Percentiles rank a stretch among this genome's conserved stretches.
Conservation (phyloP, 1,140 invertebrate genomes). For the Brachionus asplanchnoidis region DNA sequence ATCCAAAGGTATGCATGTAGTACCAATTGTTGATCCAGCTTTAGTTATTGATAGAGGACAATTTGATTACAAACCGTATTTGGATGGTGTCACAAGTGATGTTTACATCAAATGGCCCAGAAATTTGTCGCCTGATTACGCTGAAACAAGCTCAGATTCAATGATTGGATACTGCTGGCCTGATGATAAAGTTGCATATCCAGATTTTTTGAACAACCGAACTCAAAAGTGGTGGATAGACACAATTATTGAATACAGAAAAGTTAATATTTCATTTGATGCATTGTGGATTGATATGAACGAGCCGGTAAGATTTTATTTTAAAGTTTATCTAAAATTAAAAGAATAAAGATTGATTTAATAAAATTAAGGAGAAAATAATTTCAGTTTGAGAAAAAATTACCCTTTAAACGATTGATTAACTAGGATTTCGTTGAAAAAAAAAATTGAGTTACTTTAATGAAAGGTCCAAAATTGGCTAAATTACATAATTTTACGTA, state of each 20-base stretch:
- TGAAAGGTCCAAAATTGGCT: too few species aligned
- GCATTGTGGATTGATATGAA: constrained; percentile 60
- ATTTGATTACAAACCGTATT: constrained; percentile 49
- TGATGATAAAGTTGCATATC: constrained; percentile 67
- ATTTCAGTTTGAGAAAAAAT: too few species aligned
- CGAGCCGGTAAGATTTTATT: constrained; percentile 50
- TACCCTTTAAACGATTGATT: too few species aligned
- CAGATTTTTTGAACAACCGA: constrained; percentile 77
- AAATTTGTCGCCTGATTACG: constrained; percentile 43
- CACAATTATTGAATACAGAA: constrained; percentile 65
- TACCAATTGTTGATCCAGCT: constrained; percentile 55
- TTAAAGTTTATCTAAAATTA: neutral
- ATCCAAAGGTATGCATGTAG: constrained; percentile 50
- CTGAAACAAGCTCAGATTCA: constrained; percentile 44
- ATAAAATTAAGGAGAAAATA: neutral
- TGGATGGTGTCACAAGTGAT: constrained; percentile 45
- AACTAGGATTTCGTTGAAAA: too few species aligned
- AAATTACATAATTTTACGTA: too few species aligned
- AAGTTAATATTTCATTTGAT: constrained; percentile 65
- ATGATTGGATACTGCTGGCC: constrained; percentile 75
- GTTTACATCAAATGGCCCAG: constrained; percentile 51
- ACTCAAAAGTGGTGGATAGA: constrained; percentile 69
- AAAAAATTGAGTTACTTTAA: too few species aligned
- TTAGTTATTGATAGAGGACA: constrained; percentile 47
- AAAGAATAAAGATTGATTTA: neutral